phyloP scores from a whole-genome alignment of 2,888 invertebrate species.

The Elegia similella region DNA sequence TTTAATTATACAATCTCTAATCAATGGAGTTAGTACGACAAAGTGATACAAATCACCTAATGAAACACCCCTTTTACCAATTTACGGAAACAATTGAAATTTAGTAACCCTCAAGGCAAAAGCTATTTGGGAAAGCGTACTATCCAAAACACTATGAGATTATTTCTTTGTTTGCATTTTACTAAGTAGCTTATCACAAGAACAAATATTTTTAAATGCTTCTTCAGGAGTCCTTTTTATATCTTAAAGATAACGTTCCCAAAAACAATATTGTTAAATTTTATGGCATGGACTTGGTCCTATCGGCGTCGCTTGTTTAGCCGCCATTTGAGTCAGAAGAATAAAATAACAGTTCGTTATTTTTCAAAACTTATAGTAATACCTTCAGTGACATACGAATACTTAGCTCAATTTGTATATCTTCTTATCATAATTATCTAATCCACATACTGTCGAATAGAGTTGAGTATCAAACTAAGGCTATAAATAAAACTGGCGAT shows the following conservation, averaged over 20 bases:
- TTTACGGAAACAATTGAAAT: constrained; percentile 3
- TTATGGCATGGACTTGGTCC: constrained; percentile 41
- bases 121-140: neutral
- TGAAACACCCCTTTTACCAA: constrained; percentile 15
- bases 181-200: constrained; percentile 47
- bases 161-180: constrained; percentile 21
- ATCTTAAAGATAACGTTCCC: constrained; percentile 52
- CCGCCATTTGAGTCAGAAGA: neutral
- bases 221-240: constrained; percentile 65
- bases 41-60: constrained; percentile 31
- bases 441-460: too few species aligned
- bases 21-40: constrained; percentile 42
- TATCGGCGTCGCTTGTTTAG: constrained; percentile 12
- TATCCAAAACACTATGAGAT: neutral
- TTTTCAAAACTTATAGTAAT: too few species aligned
- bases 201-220: constrained; percentile 60
- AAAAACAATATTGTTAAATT: constrained; percentile 55
- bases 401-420: too few species aligned
- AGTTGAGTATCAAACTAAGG: too few species aligned
- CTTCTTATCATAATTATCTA: too few species aligned
- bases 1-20: constrained; percentile 54
- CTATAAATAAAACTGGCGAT: too few species aligned
- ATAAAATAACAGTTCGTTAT: too few species aligned
- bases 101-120: neutral
- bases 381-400: too few species aligned